Percentiles rank a stretch among this genome's conserved stretches.
These are phyloP conservation scores for Mus spicilegus DNA, from an alignment of 2,113 vertebrate species.

Conservation along the genomic window DNA sequence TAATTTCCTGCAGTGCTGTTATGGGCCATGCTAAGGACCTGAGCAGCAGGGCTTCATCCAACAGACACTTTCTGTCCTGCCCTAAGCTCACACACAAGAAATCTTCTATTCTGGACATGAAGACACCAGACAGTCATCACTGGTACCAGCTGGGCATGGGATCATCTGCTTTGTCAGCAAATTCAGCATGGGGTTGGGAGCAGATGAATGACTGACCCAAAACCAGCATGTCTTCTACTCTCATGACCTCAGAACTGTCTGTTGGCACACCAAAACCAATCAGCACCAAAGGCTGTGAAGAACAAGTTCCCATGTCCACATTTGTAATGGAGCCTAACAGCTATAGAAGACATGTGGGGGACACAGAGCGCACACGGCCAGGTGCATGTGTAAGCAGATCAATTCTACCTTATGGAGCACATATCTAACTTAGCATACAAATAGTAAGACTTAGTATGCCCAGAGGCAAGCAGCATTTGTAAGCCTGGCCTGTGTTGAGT, in stretches of 20 bases:
- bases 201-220: not conserved
- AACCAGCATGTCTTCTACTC: not conserved
- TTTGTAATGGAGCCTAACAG: not conserved
- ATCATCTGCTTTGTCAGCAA: not conserved
- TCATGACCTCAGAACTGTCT: not conserved
- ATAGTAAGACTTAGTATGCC: not conserved
- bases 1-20: not conserved
- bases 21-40: not conserved
- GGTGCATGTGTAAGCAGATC: not conserved
- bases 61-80: not conserved
- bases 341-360: not conserved
- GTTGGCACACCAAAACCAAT: not conserved
- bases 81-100: not conserved
- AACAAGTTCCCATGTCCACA: not conserved
- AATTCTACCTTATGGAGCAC: slow-evolving; percentile 24
- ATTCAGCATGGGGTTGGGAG: rapidly evolving
- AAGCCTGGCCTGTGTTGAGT: not conserved
- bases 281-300: not conserved
- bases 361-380: not conserved
- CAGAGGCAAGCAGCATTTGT: not conserved
- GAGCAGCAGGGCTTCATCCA: not conserved
- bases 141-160: no score
- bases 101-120: not conserved
- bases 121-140: no score
- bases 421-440: slow-evolving; percentile 14